These are phyloP conservation scores for Manis crassicaudata DNA, from an alignment of 2,797 vertebrate genomes.

Conservation along the genomic window DNA sequence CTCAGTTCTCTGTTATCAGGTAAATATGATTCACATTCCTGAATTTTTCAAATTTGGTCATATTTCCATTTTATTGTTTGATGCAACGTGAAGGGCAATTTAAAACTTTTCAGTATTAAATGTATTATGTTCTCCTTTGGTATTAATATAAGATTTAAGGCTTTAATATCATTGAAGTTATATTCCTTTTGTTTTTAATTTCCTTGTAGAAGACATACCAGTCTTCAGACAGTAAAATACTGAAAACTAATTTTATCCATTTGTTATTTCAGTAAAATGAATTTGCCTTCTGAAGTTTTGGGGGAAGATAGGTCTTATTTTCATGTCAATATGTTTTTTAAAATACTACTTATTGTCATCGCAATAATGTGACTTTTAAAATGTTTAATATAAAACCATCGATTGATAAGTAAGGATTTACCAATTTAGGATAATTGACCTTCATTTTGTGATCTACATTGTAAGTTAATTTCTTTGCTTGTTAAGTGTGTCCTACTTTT, in stretches of 20 bases:
- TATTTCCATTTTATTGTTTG: neutral
- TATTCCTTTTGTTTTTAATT: conserved; percentile 45
- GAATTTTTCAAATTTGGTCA: neutral
- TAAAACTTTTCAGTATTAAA: conserved; percentile 46
- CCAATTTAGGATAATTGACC: neutral
- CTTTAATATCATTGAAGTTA: conserved; percentile 29
- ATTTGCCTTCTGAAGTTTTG: conserved; percentile 42
- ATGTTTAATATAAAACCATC: neutral
- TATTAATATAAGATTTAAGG: conserved; percentile 30
- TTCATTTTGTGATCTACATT: conserved; percentile 35
- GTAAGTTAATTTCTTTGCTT: conserved; percentile 38
- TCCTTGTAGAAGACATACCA: neutral
- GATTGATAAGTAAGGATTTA: neutral
- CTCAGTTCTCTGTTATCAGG: conserved; percentile 96
- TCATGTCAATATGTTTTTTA: conserved; percentile 26
- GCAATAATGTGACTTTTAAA: neutral
- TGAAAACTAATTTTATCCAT: conserved; percentile 36
- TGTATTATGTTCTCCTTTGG: neutral
- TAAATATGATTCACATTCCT: conserved; percentile 76
- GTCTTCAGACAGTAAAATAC: neutral
- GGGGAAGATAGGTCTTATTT: neutral
- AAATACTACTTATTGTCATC: neutral
- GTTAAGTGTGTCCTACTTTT: neutral
- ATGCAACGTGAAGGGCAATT: neutral
- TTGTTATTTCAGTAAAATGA: conserved; percentile 48